Evolutionary conservation across 2,113 vertebrate species (phyloP).

Genomic region (Lophotis ruficrista): DNA sequence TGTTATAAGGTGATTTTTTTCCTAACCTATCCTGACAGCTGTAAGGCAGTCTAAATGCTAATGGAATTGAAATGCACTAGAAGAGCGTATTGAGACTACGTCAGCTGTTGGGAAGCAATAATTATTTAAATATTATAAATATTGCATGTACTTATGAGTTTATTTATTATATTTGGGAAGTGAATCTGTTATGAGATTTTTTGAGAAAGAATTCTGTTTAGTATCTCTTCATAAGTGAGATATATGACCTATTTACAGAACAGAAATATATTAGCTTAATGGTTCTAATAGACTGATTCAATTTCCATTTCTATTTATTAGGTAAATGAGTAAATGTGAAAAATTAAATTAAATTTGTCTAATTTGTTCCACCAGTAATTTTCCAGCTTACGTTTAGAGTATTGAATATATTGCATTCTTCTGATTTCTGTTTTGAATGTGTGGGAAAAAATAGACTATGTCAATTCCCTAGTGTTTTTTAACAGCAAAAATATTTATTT

Average conservation of each 20-base stretch:
- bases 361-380: conserved; percentile 8
- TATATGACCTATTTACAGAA: not conserved
- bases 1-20: conserved; percentile 37
- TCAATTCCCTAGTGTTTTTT: not conserved
- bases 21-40: not conserved
- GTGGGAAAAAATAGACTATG: not conserved
- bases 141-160: conserved; percentile 20
- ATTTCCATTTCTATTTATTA: conserved; percentile 47
- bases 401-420: not conserved
- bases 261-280: conserved; percentile 23
- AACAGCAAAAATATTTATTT: conserved; percentile 11
- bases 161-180: conserved; percentile 22
- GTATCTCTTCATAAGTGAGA: not conserved
- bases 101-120: not conserved
- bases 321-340: conserved; percentile 9
- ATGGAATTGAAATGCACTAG: conserved; percentile 33
- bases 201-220: not conserved
- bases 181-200: conserved; percentile 23
- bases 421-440: not conserved
- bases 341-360: conserved; percentile 1
- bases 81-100: not conserved
- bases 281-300: not conserved
- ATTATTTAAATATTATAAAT: conserved; percentile 51
- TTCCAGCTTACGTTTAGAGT: not conserved
- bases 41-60: conserved; percentile 67